Base-by-base conservation (phyloP, 2,888 invertebrate species). In the Scaptomyza tumidula region DNA sequence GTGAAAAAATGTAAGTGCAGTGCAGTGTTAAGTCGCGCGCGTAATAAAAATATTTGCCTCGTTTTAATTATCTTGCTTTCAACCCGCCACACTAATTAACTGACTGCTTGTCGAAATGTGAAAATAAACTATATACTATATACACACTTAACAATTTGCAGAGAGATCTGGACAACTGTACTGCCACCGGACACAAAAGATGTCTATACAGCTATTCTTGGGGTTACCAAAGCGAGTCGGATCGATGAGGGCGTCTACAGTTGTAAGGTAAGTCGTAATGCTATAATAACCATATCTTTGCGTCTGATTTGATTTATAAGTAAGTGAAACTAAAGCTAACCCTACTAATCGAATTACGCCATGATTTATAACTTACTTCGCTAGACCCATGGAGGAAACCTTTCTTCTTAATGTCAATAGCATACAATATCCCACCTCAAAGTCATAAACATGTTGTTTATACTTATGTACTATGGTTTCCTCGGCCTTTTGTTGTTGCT, bases 171-270 rank as follows among this genome's bases (percentile, higher is more conserved):
- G 95, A 94, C 94, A 0, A 93, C 94, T 9, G 90, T 93, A 35
- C 90, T 93, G 50, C 92, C 92, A 60, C 92, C 92, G 37, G 92
- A 92, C 72, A 87, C 85, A 0, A 91, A 86, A 86, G 91, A 88
- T 89, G 91, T 89, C 71, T 93, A 80, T 90, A 96, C 95, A 80
- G 95, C 96, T 0, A 93, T 96, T 37, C 92, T 97, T 72, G 95
- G 95, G 0, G 94, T 97, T 58, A 95, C 95, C 13, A 94, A 94
- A 72, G 95, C 96, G 0, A 94, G 94, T 66, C 92, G 93, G 24
- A 93, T 95, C 37, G 97, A 97, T 88, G 94, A 95, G 24, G 97
- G 97, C 16, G 93, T 94, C 62, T 97, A 96, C 93, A 95, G 96
- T 3, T 97, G 97, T 90, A 95, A 96, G 87, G 96, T 92, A 14